phyloP scores from a whole-genome alignment of 2,113 vertebrate genomes.

The Emydura subglobosa region DNA sequence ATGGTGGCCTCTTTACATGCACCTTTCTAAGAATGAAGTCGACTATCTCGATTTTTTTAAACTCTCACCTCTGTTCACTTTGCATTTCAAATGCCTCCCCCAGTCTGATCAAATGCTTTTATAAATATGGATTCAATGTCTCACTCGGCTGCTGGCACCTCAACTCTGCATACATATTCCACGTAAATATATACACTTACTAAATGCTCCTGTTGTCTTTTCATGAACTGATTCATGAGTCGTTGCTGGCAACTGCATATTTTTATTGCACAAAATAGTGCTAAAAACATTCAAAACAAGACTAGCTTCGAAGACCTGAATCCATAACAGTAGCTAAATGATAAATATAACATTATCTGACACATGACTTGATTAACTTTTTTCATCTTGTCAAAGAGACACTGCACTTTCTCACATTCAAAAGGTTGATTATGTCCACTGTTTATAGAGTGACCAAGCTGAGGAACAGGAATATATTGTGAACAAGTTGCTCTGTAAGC shows the following conservation, averaged over 20 bases:
- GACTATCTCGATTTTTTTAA: too few relatives aligned
- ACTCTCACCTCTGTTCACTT: too few relatives aligned
- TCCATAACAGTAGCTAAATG: neutral
- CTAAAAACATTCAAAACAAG: neutral
- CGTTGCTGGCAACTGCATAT: neutral
- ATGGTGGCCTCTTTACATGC: too few relatives aligned
- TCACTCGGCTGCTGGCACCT: neutral
- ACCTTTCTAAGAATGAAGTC: too few relatives aligned
- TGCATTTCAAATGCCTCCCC: too few relatives aligned
- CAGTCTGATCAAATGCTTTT: too few relatives aligned
- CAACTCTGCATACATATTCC: neutral
- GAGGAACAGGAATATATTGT: neutral
- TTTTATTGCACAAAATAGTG: neutral
- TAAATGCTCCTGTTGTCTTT: neutral
- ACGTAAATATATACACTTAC: neutral
- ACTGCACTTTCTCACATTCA: neutral
- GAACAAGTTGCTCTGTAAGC: neutral
- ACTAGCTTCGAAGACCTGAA: neutral
- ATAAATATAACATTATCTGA: neutral
- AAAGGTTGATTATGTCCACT: neutral
- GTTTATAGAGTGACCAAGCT: neutral
- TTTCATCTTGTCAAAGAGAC: neutral
- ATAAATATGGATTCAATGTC: too few relatives aligned
- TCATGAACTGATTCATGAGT: neutral
- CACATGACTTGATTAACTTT: neutral